Conservation (phyloP, 2,797 vertebrate genomes). For the Clarias pachynema region DNA sequence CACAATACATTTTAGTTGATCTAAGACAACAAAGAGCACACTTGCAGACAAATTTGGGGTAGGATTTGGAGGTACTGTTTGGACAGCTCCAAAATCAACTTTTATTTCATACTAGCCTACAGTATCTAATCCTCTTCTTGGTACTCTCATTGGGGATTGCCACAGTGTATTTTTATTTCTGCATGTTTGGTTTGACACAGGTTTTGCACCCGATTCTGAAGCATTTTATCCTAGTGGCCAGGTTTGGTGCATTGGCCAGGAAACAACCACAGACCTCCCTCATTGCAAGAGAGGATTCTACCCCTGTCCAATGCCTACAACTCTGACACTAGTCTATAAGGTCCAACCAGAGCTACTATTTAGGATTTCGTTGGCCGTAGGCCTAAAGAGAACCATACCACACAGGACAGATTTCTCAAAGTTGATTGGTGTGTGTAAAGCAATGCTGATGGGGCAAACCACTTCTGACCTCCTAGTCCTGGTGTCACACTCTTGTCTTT, state of each 20-base stretch:
- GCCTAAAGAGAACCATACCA: background rate
- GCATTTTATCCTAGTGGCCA: no score
- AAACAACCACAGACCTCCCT: no score
- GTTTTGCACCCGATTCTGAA: no score
- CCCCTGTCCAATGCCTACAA: no score
- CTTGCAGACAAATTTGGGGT: background rate
- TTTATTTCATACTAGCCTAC: background rate
- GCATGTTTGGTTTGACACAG: no score
- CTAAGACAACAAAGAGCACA: background rate
- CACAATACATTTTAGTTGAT: background rate
- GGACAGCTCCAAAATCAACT: background rate
- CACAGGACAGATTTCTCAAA: background rate
- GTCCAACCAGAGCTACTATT: background rate
- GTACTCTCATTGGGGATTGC: no score
- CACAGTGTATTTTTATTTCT: no score
- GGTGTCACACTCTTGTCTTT: background rate
- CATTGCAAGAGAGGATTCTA: no score
- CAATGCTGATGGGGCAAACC: background rate
- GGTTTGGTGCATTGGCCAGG: no score
- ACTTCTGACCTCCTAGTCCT: background rate
- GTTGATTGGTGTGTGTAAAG: background rate
- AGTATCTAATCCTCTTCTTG: no score
- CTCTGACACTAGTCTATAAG: background rate
- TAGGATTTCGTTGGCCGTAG: background rate
- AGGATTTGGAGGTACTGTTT: background rate